A percentile compares a stretch with the other conserved stretches of the same genome.
These are phyloP conservation scores for Micropterix aruncella DNA, from an alignment of 2,888 invertebrate genomes.

Conservation along the genomic window DNA sequence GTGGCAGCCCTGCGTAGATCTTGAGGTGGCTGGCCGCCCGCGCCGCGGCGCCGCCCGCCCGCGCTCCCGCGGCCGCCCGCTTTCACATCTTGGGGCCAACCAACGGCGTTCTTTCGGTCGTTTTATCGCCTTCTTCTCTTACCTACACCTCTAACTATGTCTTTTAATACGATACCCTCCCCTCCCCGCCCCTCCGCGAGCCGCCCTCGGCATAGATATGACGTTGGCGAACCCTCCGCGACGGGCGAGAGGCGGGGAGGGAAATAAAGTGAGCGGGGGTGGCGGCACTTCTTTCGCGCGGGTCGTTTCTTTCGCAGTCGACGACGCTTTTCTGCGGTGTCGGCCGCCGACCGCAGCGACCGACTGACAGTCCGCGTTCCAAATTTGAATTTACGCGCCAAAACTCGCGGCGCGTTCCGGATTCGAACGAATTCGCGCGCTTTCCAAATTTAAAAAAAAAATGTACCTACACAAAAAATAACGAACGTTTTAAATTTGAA, in stretches of 20 bases:
- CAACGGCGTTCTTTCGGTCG: neutral
- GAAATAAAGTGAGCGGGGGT: neutral
- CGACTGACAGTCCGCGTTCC: no score
- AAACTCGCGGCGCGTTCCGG: no score
- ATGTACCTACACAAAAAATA: no score
- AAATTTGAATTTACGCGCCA: no score
- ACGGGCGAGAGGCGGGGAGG: neutral
- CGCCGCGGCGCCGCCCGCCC: neutral
- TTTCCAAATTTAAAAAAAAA: no score
- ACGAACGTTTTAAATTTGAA: no score
- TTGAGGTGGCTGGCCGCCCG: neutral
- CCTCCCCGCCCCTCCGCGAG: neutral
- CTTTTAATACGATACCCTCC: neutral
- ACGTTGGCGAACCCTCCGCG: neutral
- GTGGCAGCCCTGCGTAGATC: neutral
- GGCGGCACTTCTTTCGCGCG: neutral
- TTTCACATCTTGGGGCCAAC: neutral
- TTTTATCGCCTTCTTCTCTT: neutral
- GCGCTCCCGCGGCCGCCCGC: neutral
- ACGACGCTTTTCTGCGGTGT: neutral
- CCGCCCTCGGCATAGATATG: neutral
- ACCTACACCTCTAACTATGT: neutral
- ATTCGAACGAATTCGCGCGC: no score
- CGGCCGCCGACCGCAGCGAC: neutral
- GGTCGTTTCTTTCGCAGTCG: neutral